phyloP scores from a whole-genome alignment of 1,140 invertebrate species.

The Antheraea pernyi region DNA sequence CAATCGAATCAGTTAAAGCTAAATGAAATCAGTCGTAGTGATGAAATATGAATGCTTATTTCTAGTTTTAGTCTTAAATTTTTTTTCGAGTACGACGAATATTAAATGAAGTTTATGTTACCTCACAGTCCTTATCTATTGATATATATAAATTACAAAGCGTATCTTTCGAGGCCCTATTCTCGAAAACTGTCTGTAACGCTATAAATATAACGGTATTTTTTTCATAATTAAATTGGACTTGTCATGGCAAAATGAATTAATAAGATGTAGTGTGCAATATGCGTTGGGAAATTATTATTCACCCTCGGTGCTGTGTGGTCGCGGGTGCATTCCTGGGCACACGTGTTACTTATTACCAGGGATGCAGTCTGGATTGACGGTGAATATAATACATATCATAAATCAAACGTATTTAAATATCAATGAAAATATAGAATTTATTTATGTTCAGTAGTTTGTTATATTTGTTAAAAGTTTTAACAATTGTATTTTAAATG shows the following conservation, averaged over 20 bases:
- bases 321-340: constrained; percentile 42
- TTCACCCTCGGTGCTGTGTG: constrained; percentile 44
- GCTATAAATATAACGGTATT: background rate
- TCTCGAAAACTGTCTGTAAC: too few species aligned
- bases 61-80: too few species aligned
- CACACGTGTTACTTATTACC: constrained; percentile 49
- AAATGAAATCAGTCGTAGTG: too few species aligned
- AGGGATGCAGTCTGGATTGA: constrained; percentile 1
- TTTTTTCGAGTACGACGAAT: too few species aligned
- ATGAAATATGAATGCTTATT: too few species aligned
- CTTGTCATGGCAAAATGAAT: background rate
- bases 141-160: too few species aligned
- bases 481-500: too few species aligned
- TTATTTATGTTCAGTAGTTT: background rate
- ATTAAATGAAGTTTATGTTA: too few species aligned
- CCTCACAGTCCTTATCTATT: too few species aligned
- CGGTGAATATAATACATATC: background rate
- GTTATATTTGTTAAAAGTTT: too few species aligned
- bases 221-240: background rate
- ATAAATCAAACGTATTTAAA: background rate
- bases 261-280: background rate
- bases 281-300: constrained; percentile 37
- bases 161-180: too few species aligned
- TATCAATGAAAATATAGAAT: background rate
- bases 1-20: too few species aligned